phyloP scores from a whole-genome alignment of 2,797 vertebrate species.

The Lepilemur septentrionalis region DNA sequence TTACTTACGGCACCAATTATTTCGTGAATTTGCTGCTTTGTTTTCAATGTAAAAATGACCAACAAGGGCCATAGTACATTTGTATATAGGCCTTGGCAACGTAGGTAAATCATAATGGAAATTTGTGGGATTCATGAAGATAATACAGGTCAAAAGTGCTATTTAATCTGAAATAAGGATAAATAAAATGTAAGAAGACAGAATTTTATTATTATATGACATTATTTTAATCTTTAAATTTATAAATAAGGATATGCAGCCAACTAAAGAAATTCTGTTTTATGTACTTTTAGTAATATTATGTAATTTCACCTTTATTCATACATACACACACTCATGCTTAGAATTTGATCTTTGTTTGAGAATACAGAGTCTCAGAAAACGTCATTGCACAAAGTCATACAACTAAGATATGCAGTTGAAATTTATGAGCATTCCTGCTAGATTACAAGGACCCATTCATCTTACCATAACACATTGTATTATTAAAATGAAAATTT shows the following conservation, averaged over 20 bases:
- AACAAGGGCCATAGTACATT: background rate
- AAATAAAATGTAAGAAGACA: background rate
- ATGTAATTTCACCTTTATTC: background rate
- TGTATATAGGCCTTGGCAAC: background rate
- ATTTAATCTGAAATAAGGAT: background rate
- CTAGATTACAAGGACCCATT: background rate
- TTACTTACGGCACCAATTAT: conserved; percentile 55
- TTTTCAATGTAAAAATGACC: conserved; percentile 47
- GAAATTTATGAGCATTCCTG: background rate
- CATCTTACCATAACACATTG: background rate
- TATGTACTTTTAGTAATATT: background rate
- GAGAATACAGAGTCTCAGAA: background rate
- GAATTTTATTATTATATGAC: background rate
- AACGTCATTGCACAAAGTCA: background rate
- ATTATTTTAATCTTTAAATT: background rate
- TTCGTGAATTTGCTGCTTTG: conserved; percentile 27
- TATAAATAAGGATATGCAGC: background rate
- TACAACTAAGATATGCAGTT: background rate
- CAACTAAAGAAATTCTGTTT: background rate
- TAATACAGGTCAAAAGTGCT: background rate
- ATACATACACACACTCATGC: background rate
- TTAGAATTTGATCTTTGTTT: background rate
- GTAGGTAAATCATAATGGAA: background rate
- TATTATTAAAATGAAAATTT: background rate
- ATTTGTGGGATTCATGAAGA: background rate